Evolutionary conservation across 1,140 invertebrate genomes (phyloP).

Genomic region (Bombyx mori): ASM3026992v2 NC_085115.1:11010501-11011000

Average conservation of each 20-base stretch:
- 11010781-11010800: conserved; percentile 86
- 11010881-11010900: conserved; percentile 73
- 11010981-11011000: conserved; percentile 89
- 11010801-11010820: conserved; percentile 79
- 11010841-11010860: conserved; percentile 86
- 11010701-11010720: conserved; percentile 81
- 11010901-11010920: conserved; percentile 76
- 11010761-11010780: conserved; percentile 87
- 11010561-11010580: no score
- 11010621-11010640: conserved; percentile 24
- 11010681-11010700: conserved; percentile 77
- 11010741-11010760: conserved; percentile 82
- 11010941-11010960: conserved; percentile 91
- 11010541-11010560: no score
- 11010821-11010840: conserved; percentile 84
- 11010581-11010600: no score
- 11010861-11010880: conserved; percentile 81
- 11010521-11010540: no score
- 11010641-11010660: no score
- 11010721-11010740: conserved; percentile 83
- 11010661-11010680: conserved; percentile 14
- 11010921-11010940: conserved; percentile 89
- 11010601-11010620: conserved; percentile 15
- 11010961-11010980: conserved; percentile 89
- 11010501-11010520: no score